Conservation (phyloP, 2,113 vertebrate species). For the Ibidorhyncha struthersii region DNA sequence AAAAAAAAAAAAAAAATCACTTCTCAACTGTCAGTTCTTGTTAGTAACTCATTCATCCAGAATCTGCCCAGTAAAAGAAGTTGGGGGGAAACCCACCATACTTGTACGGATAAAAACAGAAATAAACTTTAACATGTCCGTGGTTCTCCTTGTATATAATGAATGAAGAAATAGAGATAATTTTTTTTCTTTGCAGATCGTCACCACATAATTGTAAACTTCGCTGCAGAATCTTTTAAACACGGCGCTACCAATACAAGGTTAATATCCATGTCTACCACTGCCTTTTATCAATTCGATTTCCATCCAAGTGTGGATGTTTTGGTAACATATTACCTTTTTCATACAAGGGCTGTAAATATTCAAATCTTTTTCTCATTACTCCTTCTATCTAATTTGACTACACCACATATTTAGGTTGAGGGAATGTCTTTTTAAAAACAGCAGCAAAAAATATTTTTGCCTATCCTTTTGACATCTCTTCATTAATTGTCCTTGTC, state of each 20-base stretch:
- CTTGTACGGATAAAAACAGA: neutral
- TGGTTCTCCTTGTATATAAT: neutral
- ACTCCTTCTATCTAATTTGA: neutral
- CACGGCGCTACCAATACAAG: accelerated
- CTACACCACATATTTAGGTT: neutral
- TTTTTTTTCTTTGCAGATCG: neutral
- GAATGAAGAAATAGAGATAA: neutral
- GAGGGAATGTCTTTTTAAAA: neutral
- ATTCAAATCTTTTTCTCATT: neutral
- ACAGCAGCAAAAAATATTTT: neutral
- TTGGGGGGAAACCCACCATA: neutral
- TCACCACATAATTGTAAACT: neutral
- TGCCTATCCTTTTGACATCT: neutral
- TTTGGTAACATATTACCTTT: neutral
- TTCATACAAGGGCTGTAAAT: neutral
- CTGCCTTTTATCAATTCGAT: neutral
- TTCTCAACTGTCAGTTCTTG: neutral
- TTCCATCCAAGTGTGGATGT: neutral
- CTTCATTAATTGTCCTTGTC: neutral
- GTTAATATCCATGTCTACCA: too few relatives aligned
- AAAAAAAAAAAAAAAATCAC: neutral
- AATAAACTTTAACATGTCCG: neutral
- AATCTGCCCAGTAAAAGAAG: neutral
- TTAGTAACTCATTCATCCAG: neutral
- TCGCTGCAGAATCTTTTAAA: neutral